These are phyloP conservation scores for Cheracebus regulus DNA, from an alignment of 2,797 vertebrate genomes.

Conservation along the genomic window DNA sequence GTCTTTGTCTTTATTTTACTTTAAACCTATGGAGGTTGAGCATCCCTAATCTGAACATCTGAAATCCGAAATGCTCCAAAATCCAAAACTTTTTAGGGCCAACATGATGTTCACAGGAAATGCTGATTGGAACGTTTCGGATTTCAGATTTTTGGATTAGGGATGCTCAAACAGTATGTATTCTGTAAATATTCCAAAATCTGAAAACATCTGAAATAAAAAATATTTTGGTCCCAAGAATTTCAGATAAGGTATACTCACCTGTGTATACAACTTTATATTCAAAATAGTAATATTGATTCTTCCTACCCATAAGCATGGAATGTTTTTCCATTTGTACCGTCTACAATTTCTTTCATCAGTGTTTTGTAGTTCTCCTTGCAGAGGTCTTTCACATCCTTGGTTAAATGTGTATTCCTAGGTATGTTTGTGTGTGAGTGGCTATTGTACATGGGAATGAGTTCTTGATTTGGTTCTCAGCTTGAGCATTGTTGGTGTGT, in stretches of 20 bases:
- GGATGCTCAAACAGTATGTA: not conserved
- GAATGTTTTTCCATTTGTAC: too few relatives aligned
- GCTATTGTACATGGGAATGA: too few relatives aligned
- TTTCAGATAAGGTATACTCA: not conserved
- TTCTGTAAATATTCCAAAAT: not conserved
- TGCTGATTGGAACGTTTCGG: not conserved
- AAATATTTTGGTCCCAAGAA: not conserved
- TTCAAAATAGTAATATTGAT: not conserved
- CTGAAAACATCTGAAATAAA: not conserved
- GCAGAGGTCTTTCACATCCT: too few relatives aligned
- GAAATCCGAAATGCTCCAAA: not conserved
- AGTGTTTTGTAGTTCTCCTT: too few relatives aligned
- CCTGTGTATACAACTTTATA: not conserved
- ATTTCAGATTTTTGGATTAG: not conserved
- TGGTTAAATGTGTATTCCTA: too few relatives aligned
- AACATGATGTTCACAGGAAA: not conserved
- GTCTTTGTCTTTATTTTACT: not conserved
- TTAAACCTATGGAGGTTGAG: not conserved
- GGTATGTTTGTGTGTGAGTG: too few relatives aligned
- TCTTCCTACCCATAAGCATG: too few relatives aligned
- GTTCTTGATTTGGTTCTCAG: too few relatives aligned
- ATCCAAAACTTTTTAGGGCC: not conserved
- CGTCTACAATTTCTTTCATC: too few relatives aligned
- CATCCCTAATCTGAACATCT: not conserved
- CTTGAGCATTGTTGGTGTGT: too few relatives aligned